Conservation (phyloP, 2,797 vertebrate species). For the Chloroceryle inda region DNA sequence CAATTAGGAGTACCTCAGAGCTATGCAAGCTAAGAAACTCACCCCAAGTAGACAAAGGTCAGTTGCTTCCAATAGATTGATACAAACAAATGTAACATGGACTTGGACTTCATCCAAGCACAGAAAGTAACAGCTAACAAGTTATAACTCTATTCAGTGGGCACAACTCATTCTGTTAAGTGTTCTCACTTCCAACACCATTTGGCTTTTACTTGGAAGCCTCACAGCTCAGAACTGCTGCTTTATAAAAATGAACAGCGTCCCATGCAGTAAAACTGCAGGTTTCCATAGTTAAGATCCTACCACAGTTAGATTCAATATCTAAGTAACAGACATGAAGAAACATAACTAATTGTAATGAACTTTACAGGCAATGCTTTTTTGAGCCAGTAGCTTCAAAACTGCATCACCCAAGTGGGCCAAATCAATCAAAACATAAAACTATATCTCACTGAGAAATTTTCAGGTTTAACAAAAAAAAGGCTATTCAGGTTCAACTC, state of each 20-base stretch:
- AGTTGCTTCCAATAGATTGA: neutral
- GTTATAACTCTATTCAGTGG: neutral
- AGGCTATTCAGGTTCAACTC: slow-evolving; percentile 69
- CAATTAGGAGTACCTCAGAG: neutral
- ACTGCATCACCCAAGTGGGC: neutral
- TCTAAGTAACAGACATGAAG: neutral
- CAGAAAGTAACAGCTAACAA: neutral
- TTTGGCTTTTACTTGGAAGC: neutral
- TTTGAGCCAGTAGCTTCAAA: neutral
- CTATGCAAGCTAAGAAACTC: neutral
- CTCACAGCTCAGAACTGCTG: neutral
- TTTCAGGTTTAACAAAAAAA: slow-evolving; percentile 1
- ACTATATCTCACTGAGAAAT: neutral
- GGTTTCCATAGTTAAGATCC: neutral
- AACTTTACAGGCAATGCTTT: neutral
- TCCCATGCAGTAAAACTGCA: neutral
- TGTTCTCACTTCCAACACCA: neutral
- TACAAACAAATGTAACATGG: neutral
- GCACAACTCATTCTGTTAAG: neutral
- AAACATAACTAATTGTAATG: neutral
- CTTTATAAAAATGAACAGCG: neutral
- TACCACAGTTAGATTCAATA: neutral
- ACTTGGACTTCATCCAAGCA: neutral
- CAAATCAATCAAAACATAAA: neutral
- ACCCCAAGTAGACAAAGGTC: neutral